Base-by-base conservation (phyloP, 2,888 invertebrate genomes). In the Sarcophaga caerulescens region DNA sequence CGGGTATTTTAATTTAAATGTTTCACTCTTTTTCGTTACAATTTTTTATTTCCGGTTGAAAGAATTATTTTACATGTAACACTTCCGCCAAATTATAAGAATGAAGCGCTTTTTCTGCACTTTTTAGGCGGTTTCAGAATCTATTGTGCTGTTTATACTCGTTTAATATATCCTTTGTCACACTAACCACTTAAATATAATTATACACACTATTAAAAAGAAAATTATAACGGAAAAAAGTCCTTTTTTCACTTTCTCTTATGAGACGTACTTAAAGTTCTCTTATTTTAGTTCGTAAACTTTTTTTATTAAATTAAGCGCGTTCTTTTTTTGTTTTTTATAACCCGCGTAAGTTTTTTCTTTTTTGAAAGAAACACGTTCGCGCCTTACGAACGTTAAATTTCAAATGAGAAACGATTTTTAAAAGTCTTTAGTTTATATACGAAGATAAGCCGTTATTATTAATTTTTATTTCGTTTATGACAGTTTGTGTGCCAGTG, bases 371-470 rank as follows among this genome's bases (percentile, higher is more conserved):
- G 17, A 87, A 87, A 87, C 76, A 81, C 86, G 84, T 84, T 84
- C 86, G 86, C 78, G 84, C 78, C 81, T 81, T 75, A 75, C 89
- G 89, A 89, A 89, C 90, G 89, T 90, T 90, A 89, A 90, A 89
- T 90, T 91, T 90, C 90, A 92, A 92, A 92, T 92, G 92, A 92
- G 91, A 92, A 90, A 89, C 89, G 89, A 89, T 89, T 87, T 90
- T 89, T 88, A 88, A 89, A 84, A 78, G 89, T 87, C 89, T 90
- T 92, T 89, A 89, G 90, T 90, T 92, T 92, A 91, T 92, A 92
- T 91, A 91, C 89, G 89, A 89, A 91, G 90, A 89, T 89, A 88
- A 88, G 87, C 88, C 73, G 80, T 88, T 88, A 84, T 84, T 87
- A 87, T 88, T 71, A 73, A 19, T 74, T 52, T 77, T 84, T 87